Conservation (phyloP, 2,113 vertebrate species). For the Lanius ludovicianus region DNA sequence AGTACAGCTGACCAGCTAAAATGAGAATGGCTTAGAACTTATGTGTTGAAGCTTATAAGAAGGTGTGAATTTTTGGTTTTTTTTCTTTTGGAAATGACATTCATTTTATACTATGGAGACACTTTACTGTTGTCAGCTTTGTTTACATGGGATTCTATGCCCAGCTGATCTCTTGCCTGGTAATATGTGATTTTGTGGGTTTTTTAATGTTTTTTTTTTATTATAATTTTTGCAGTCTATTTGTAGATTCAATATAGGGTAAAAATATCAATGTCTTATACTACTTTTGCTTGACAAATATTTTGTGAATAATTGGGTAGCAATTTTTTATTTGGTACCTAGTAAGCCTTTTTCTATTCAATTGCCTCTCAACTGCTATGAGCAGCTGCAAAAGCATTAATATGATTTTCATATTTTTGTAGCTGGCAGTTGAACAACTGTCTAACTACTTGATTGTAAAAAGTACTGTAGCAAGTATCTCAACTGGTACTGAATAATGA, state of each 20-base stretch:
- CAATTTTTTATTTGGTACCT: not conserved
- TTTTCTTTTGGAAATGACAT: not conserved
- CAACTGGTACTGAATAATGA: not conserved
- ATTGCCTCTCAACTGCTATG: not conserved
- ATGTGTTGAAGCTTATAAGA: not conserved
- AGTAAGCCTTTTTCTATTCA: not conserved
- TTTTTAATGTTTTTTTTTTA: not conserved
- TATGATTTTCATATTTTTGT: not conserved
- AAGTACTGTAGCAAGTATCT: not conserved
- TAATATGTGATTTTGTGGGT: not conserved
- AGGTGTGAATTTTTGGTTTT: not conserved
- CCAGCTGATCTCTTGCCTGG: constrained; percentile 1
- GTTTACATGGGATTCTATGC: constrained; percentile 4
- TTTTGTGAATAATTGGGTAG: not conserved
- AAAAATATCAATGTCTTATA: not conserved
- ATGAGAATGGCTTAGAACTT: not conserved
- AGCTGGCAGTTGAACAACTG: not conserved
- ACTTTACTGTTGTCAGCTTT: not conserved
- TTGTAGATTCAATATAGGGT: not conserved
- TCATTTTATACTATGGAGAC: not conserved
- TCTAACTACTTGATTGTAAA: not conserved
- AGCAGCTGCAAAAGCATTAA: not conserved
- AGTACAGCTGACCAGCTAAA: not conserved
- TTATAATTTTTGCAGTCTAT: not conserved
- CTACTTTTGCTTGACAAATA: not conserved